phyloP scores from a whole-genome alignment of 2,797 vertebrate genomes.

The Microctenopoma lineatum region DNA sequence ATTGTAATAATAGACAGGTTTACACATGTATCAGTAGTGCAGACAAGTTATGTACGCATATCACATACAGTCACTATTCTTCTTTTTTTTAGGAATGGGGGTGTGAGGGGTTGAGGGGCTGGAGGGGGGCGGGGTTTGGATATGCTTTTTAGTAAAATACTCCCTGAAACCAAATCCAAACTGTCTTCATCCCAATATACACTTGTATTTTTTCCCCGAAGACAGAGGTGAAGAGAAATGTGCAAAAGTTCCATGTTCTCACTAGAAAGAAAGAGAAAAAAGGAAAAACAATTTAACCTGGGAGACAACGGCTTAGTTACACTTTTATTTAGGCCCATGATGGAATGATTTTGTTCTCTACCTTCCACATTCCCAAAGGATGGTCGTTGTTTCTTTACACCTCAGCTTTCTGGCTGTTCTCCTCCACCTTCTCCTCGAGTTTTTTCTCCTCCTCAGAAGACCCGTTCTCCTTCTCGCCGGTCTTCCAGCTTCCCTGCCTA shows the following conservation, averaged over 20 bases:
- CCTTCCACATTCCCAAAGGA: constrained; percentile 73
- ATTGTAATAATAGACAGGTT: constrained; percentile 71
- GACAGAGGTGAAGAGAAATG: constrained; percentile 75
- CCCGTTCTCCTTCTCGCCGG: constrained; percentile 93
- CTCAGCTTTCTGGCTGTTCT: constrained; percentile 97
- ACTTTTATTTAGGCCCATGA: background rate
- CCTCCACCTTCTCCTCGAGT: constrained; percentile 93
- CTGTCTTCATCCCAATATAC: constrained; percentile 72
- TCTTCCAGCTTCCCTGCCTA: constrained; percentile 88
- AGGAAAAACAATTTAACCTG: constrained; percentile 33
- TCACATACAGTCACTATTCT: constrained; percentile 68
- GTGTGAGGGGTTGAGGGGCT: constrained; percentile 19
- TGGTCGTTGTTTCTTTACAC: constrained; percentile 83
- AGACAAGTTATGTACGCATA: constrained; percentile 70
- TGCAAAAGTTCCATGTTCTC: constrained; percentile 78
- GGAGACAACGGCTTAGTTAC: background rate
- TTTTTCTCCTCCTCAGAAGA: constrained; percentile 98
- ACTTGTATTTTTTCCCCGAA: constrained; percentile 43
- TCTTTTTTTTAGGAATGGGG: constrained; percentile 46
- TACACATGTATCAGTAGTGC: constrained; percentile 79
- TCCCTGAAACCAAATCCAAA: constrained; percentile 81
- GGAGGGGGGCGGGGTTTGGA: constrained; percentile 52
- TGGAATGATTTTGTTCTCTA: constrained; percentile 27
- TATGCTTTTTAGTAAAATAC: constrained; percentile 72
- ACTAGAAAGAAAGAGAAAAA: constrained; percentile 57